A percentile compares a stretch with the other conserved stretches of the same genome.
phyloP scores from a whole-genome alignment of 2,797 vertebrate species.

The Anguilla megastoma region DNA sequence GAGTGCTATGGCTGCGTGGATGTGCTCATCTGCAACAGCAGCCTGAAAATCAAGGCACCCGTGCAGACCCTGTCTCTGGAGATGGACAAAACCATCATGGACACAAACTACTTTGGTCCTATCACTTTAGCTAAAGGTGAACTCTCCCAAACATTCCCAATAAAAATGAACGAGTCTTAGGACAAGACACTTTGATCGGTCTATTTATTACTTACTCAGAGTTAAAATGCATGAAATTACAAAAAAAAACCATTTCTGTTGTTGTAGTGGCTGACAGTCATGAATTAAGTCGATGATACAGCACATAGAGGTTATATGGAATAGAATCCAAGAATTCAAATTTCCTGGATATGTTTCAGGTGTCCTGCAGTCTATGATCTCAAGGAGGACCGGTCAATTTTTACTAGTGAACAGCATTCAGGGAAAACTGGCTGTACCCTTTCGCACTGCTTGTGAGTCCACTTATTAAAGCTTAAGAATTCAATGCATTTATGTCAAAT shows the following conservation, averaged over 20 bases:
- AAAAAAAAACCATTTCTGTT: no score
- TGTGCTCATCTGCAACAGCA: conserved; percentile 88
- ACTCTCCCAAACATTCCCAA: no score
- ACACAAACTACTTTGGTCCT: conserved; percentile 94
- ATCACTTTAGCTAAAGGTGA: conserved; percentile 90
- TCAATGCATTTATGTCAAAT: not conserved
- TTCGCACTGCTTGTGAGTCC: conserved; percentile 92
- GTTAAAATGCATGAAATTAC: not conserved
- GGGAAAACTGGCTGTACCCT: conserved; percentile 87
- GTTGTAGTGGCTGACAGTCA: not conserved
- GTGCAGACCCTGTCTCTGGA: conserved; percentile 87
- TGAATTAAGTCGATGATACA: not conserved
- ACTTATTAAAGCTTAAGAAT: not conserved
- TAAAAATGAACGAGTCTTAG: not conserved
- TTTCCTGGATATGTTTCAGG: conserved; percentile 67
- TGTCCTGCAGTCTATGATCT: conserved; percentile 90
- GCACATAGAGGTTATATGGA: not conserved
- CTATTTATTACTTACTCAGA: not conserved
- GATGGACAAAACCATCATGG: conserved; percentile 93
- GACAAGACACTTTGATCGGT: not conserved
- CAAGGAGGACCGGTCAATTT: conserved; percentile 87
- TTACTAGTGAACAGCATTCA: conserved; percentile 91
- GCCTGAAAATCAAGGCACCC: conserved; percentile 88
- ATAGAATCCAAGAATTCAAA: not conserved
- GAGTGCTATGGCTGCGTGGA: conserved; percentile 93